Conservation (phyloP, 1,140 invertebrate species). For the Ceratina australensis region DNA sequence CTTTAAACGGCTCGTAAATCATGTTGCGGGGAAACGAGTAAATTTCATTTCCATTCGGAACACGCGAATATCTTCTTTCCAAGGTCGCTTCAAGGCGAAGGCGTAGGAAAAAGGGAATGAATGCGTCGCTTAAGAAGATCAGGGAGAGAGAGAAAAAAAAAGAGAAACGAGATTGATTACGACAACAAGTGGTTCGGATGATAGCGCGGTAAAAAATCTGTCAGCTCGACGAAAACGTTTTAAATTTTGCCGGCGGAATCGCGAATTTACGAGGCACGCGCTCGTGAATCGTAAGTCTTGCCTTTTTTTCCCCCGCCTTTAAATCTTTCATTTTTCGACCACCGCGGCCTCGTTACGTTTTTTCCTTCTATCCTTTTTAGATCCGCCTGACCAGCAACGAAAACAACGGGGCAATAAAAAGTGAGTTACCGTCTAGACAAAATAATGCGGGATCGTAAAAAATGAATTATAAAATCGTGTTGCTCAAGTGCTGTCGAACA, state of each 20-base stretch:
- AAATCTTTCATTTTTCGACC: not conserved
- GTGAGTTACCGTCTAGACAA: too few species aligned
- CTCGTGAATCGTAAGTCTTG: not conserved
- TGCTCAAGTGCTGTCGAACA: too few species aligned
- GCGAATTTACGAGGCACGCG: not conserved
- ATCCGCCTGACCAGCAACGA: not conserved
- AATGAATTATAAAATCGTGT: too few species aligned
- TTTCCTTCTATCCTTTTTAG: too few species aligned
- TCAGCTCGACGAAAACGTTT: not conserved
- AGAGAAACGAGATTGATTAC: not conserved
- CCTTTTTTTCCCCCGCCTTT: not conserved
- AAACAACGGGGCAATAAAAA: not conserved
- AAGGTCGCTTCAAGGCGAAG: not conserved
- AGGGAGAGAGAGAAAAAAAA: too few species aligned
- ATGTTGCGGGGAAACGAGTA: not conserved
- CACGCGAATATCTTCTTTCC: conserved; percentile 16
- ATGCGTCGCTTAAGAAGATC: not conserved
- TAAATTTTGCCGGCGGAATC: not conserved
- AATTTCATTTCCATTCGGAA: conserved; percentile 1
- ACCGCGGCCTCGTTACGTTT: not conserved
- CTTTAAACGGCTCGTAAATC: too few species aligned
- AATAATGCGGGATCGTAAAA: too few species aligned
- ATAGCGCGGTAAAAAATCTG: not conserved
- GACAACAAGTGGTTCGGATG: not conserved
- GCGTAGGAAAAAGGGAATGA: not conserved